phyloP scores from a whole-genome alignment of 2,113 vertebrate species.

The Megaceryle torquata region DNA sequence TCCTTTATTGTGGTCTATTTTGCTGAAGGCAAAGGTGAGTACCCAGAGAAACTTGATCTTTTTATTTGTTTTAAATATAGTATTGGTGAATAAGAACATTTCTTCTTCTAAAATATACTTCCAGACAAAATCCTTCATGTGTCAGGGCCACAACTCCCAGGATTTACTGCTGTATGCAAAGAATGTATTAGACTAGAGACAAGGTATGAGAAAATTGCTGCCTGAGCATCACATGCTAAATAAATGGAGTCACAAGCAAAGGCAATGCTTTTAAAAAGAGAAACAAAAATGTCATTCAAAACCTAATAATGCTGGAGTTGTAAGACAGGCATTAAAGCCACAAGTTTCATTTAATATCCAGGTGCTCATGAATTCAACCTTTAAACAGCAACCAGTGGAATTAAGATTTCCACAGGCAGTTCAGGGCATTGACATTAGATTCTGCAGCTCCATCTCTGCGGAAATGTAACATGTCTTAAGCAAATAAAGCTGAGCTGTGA shows the following conservation, averaged over 20 bases:
- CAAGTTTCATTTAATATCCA: background rate
- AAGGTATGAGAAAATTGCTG: background rate
- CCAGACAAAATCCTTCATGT: background rate
- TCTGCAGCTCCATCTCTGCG: background rate
- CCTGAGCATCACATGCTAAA: background rate
- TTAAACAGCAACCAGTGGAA: background rate
- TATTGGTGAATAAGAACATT: background rate
- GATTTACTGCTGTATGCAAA: background rate
- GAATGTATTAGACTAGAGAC: background rate
- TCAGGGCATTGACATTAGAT: background rate
- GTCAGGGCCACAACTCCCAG: background rate
- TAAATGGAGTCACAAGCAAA: background rate
- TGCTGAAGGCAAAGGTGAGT: background rate
- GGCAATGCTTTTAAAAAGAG: background rate
- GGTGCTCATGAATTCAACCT: background rate
- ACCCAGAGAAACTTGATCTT: background rate
- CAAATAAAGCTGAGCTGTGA: background rate
- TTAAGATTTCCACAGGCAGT: background rate
- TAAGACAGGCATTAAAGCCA: background rate
- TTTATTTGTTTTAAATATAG: background rate
- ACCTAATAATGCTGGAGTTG: background rate
- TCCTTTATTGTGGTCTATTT: background rate
- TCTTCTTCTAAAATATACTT: background rate
- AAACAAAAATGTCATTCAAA: background rate
- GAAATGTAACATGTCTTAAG: background rate